Evolutionary conservation across 2,113 vertebrate genomes (phyloP).

Genomic region (Sinocyclocheilus anshuiensis): DNA sequence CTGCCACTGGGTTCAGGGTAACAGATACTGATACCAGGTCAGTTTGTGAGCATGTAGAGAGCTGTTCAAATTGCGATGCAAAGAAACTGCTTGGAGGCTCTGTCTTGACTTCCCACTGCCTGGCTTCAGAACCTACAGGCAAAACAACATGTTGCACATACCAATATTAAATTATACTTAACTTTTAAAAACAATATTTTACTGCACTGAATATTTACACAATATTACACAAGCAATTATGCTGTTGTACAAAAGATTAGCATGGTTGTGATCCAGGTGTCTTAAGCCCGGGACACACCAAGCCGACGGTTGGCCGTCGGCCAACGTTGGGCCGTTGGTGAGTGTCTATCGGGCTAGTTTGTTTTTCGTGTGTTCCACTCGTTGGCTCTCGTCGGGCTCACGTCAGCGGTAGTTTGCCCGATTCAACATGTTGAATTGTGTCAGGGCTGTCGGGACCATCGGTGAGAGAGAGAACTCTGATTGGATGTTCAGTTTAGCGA

Average conservation of each 20-base stretch:
- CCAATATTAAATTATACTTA: background rate
- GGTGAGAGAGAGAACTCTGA: too few species aligned
- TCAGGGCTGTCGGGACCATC: too few species aligned
- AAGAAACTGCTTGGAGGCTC: conserved; percentile 80
- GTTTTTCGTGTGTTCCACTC: too few species aligned
- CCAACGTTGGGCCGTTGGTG: too few species aligned
- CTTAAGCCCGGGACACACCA: background rate
- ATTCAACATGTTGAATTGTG: too few species aligned
- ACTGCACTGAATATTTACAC: background rate
- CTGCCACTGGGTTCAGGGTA: conserved; percentile 87
- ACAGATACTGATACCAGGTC: conserved; percentile 94
- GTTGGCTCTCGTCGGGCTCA: too few species aligned
- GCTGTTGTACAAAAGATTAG: background rate
- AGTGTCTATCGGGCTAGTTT: too few species aligned
- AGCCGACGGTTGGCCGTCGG: too few species aligned
- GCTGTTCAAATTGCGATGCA: conserved; percentile 77
- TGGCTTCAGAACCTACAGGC: conserved; percentile 79
- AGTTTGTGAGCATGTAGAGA: conserved; percentile 83
- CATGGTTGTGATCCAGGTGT: background rate
- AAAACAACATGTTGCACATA: background rate
- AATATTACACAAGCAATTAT: background rate
- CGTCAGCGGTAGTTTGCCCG: too few species aligned
- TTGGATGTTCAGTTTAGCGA: too few species aligned
- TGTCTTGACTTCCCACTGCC: conserved; percentile 85
- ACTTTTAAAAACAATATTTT: background rate